Base-by-base conservation (phyloP, 2,888 invertebrate species). In the Caenorhabditis becei region DNA sequence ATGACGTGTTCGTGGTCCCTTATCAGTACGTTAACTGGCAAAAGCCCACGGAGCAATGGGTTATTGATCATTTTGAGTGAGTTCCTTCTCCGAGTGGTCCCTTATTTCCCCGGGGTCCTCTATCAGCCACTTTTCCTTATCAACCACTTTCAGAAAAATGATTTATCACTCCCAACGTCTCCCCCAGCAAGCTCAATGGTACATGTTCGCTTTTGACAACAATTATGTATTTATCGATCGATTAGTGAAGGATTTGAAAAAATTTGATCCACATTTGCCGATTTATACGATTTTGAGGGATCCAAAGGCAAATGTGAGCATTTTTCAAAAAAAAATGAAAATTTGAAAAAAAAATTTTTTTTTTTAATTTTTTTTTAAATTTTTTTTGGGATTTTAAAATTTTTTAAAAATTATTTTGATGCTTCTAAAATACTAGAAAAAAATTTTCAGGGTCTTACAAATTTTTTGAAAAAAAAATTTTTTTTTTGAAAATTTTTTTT, bases 201-300 rank as follows among this genome's bases (percentile, higher is more conserved):
- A 54, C 41, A 59, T 80, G 56, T 80, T 80, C 65, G 56, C 80
- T 0, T 80, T 80, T 37, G 80, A 80, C 56, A 56, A 80, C 44
- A 70, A 62, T 44, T 80, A 72, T 24, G 23, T 69, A n/a, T 80
- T 80, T 14, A 58, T 70, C 11, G 80, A 80, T 44, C 56, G 63
- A 32, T 65, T 75, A 37, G 56, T 69, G 23, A 71, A 69, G 24
- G 72, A 79, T 41, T 51, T 79, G 18, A 47, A 67, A 0, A 54
- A 67, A 54, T 59, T 70, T 26, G 79, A 79, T 26, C 23, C 79
- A 5, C 67, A 67, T 62, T 28, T 65, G 16, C 71, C 71, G 1
- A 65, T 71, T 37, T 79, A 79, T 28, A 67, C 63, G 2, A 37
- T 26, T 71, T 32, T 4, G n/a, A 26, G 37, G 20, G 37, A 20